Base-by-base conservation (phyloP, 64 coral and sea anemone genomes). In the Stichodactyla helianthus region DNA sequence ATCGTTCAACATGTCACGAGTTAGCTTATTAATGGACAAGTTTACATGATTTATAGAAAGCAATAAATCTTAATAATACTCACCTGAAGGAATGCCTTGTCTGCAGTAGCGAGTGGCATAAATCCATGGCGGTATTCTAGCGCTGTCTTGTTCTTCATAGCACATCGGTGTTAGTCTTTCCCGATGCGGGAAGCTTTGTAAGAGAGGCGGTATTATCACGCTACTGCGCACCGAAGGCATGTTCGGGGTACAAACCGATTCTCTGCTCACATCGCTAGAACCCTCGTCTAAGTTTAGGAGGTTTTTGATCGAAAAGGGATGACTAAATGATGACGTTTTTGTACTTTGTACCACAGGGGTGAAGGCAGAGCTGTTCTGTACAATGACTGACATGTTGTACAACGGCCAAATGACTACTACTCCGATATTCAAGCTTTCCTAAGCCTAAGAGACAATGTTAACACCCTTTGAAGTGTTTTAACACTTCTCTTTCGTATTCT, bases 281-380 rank as follows among this genome's bases (percentile, higher is more conserved):
- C 52, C 23, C 18, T 81, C 78, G 13, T 54, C 78, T 13, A 81
- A 54, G 51, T 81, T 81, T 51, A 81, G 26, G 19, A 81, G 14
- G 11, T 52, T 81, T 81, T 81, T 81, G 78, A 81, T 81, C 10
- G 78, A 81, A 28, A 81, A 81, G 14, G 78, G 78, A 20, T 81
- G 78, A 54, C 52, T 81, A 31, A 81, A 81, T 9, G 35, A 54
- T 53, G 50, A 10, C 0, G 5, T 81, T 53, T 81, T 81, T 15
- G 68, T 1, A n/a, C 68, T 23, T 31, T n/a, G 8, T 74, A 53
- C 52, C 0, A 81, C 78, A 6, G 78, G 78, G 52, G 78, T 81
- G 50, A 81, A 81, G 12, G 78, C 78, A 20, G 78, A 81, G 52
- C 51, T 20, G 50, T 51, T 18, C 53, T 81, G 52, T 81, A 81